Evolutionary conservation across 2,113 vertebrate species (phyloP), one percentile per base, ranked within the genome.

Genomic region (Cardinalis cardinalis): DNA sequence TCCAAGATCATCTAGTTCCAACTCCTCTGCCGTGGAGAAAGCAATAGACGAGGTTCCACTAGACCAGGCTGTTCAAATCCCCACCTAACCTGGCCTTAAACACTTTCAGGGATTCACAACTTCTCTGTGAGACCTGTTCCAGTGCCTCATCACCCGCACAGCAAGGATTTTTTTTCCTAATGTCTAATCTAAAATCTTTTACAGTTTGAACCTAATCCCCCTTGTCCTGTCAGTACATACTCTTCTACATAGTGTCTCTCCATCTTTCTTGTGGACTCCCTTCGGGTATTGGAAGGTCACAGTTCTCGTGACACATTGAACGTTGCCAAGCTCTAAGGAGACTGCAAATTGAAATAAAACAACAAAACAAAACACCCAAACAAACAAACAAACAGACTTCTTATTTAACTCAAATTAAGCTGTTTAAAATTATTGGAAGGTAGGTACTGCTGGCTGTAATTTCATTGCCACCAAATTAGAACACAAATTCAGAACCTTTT

Each of bases 141-240:
- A 23, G 53, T 21, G 32, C 20, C 32, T 56, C 53, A 48, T 9
- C 19, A 48, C 10, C 25, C 0, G 0, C 25, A 55, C 14, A 56
- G 31, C 21, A 49, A 63, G 9, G 25, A 36, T 7, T 25, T 61
- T 40, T 14, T 77, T 70, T 15, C 17, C 17, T 34, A 7, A 36
- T 8, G 6, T 36, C 12, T 36, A 64, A 41, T 32, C 18, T 41
- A 36, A 49, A 49, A 25, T 49, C 13, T 21, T 40, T 5, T 12
- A 12, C 1, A 6, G 11, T 18, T 48, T 55, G 41, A 78, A 26
- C 18, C 14, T 6, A 48, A 20, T 36, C 5, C 9, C 34, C 21
- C 3, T 48, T 49, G 9, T 63, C 25, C 41, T 49, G 5, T 56
- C 14, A 36, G 18, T 21, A 14, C 14, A 26, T 31, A 10, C 6